Evolutionary conservation across 2,888 invertebrate genomes (phyloP).

Genomic region (Philopedon plagiatum): DNA sequence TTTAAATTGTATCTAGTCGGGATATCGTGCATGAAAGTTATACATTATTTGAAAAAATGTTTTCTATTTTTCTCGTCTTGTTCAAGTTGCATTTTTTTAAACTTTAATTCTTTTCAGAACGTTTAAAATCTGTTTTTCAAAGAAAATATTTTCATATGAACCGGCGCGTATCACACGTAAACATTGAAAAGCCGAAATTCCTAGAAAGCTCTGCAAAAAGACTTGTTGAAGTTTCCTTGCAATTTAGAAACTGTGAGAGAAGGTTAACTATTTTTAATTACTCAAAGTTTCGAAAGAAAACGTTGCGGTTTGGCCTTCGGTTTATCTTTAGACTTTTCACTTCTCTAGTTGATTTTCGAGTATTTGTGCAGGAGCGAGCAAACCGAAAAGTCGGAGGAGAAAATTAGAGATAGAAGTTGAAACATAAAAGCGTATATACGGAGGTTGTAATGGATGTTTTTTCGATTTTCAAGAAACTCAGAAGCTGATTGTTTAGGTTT

Average conservation of each 20-base stretch:
- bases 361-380: neutral
- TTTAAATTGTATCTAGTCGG: conserved; percentile 2
- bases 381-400: too few species aligned
- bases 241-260: neutral
- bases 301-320: neutral
- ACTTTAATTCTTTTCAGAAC: neutral
- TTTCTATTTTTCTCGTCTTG: too few species aligned
- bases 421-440: too few species aligned
- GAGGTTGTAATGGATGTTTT: too few species aligned
- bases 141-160: neutral
- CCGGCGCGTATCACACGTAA: neutral
- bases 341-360: neutral
- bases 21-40: neutral
- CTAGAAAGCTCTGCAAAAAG: neutral
- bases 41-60: too few species aligned
- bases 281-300: neutral
- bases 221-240: neutral
- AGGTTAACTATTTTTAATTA: conserved; percentile 3
- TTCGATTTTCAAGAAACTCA: too few species aligned
- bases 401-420: too few species aligned
- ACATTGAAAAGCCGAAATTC: neutral
- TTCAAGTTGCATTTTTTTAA: too few species aligned
- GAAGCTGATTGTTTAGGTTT: too few species aligned
- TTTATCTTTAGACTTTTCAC: neutral
- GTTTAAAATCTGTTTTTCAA: neutral